phyloP scores from a whole-genome alignment of 2,888 invertebrate genomes.

The Lepidonotus clava region DNA sequence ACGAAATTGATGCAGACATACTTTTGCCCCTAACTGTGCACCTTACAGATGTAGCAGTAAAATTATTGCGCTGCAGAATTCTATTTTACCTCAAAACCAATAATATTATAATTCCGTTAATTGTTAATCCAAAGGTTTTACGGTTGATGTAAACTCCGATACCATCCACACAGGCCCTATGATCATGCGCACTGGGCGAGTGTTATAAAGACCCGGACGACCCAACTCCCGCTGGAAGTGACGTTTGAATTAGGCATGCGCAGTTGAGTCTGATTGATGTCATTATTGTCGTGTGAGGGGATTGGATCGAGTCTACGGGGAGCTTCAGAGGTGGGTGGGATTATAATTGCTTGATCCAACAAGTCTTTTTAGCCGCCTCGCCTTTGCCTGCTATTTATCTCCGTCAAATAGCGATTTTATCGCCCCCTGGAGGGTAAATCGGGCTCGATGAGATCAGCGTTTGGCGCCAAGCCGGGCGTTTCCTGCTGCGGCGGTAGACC shows the following conservation, averaged over 20 bases:
- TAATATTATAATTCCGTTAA: too few relatives aligned
- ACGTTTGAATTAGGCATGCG: constrained; percentile 50
- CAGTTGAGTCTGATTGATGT: constrained; percentile 50
- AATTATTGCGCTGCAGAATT: too few relatives aligned
- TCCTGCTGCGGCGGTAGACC: too few relatives aligned
- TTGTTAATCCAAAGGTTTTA: too few relatives aligned
- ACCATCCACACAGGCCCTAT: too few relatives aligned
- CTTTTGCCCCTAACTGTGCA: too few relatives aligned
- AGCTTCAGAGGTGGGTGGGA: background rate
- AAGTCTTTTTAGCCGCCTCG: background rate
- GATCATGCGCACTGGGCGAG: background rate
- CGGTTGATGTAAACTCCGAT: too few relatives aligned
- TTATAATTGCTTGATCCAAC: constrained; percentile 42
- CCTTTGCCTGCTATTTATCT: background rate
- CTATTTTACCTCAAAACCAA: too few relatives aligned
- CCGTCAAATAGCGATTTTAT: constrained; percentile 14
- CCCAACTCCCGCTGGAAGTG: constrained; percentile 34
- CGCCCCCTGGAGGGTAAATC: background rate
- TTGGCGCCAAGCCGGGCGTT: too few relatives aligned
- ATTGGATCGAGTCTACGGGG: constrained; percentile 16
- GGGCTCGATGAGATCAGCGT: too few relatives aligned
- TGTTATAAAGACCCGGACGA: constrained; percentile 43
- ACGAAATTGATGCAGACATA: too few relatives aligned
- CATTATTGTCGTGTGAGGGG: constrained; percentile 8
- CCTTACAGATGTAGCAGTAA: too few relatives aligned